Conservation (phyloP, 2,888 invertebrate genomes). For the Cyclophora punctaria region DNA sequence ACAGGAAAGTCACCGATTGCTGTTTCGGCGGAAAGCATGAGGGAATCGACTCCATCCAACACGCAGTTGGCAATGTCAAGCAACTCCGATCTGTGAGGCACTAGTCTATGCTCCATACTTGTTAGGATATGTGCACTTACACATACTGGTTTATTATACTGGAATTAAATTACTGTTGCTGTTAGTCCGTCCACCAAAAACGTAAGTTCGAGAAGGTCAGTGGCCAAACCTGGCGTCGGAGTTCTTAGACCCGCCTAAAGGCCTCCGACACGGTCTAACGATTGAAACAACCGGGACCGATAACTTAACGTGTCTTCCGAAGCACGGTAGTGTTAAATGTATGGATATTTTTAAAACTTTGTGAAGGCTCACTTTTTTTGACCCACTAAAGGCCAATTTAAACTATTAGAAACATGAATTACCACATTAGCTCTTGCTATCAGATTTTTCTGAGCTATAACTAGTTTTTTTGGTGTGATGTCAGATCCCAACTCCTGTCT, state of each 20-base stretch:
- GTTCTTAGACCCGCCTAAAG: too few species aligned
- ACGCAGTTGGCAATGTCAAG: constrained; percentile 83
- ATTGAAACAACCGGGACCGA: too few species aligned
- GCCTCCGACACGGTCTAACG: too few species aligned
- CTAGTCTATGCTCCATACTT: constrained; percentile 46
- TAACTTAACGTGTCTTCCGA: too few species aligned
- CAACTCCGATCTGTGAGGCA: constrained; percentile 75
- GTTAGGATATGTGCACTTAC: constrained; percentile 49
- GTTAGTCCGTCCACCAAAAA: too few species aligned
- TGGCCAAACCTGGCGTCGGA: too few species aligned
- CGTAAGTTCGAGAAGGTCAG: too few species aligned
- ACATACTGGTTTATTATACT: constrained; percentile 53
- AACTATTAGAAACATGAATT: constrained; percentile 2
- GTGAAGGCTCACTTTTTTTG: too few species aligned
- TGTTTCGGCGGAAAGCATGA: constrained; percentile 81
- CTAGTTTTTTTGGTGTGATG: constrained; percentile 63
- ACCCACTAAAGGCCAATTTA: too few species aligned
- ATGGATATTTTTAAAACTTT: too few species aligned
- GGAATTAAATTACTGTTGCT: background rate
- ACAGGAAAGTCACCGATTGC: constrained; percentile 79
- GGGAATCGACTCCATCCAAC: constrained; percentile 81
- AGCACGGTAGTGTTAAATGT: too few species aligned
- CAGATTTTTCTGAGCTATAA: constrained; percentile 73
- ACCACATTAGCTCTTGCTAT: constrained; percentile 65
- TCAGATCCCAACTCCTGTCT: constrained; percentile 72